Percentiles rank a stretch among this genome's conserved stretches.
Conservation (phyloP, 2,797 vertebrate species). For the Bovichtus variegatus region DNA sequence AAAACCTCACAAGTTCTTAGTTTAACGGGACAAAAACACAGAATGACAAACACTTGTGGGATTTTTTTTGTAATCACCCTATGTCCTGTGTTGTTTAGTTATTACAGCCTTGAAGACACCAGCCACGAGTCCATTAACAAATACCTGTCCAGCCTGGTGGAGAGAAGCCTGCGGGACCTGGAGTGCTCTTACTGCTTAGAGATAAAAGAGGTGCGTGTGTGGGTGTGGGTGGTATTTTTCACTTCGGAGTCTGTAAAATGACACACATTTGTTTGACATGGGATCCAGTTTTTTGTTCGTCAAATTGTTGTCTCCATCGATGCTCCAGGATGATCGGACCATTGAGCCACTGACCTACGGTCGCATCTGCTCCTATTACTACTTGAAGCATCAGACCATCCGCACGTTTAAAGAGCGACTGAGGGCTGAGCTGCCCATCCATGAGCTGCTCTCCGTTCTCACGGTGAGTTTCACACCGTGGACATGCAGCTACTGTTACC, state of each 20-base stretch:
- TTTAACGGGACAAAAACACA: not conserved
- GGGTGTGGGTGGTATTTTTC: conserved; percentile 27
- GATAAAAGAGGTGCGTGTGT: conserved; percentile 90
- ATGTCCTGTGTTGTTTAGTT: conserved; percentile 83
- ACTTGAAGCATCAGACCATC: conserved; percentile 94
- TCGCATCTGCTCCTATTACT: conserved; percentile 96
- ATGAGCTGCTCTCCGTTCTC: conserved; percentile 92
- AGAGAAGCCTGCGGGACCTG: conserved; percentile 91
- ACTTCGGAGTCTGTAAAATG: not conserved
- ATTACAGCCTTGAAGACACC: conserved; percentile 94
- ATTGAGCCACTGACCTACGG: conserved; percentile 92
- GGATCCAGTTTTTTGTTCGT: not conserved
- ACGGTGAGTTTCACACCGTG: conserved; percentile 86
- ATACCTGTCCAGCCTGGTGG: conserved; percentile 93
- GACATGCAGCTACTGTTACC: not conserved
- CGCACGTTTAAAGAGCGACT: conserved; percentile 93
- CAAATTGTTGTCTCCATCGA: not conserved
- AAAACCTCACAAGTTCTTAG: not conserved
- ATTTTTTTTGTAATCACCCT: too few species aligned
- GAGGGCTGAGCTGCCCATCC: conserved; percentile 88
- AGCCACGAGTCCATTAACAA: conserved; percentile 94
- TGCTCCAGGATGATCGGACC: conserved; percentile 88
- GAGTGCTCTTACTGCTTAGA: conserved; percentile 94
- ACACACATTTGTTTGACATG: not conserved
- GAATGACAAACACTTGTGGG: not conserved